These are phyloP conservation scores for Chaetorhynchus papuensis DNA, from an alignment of 2,113 vertebrate species.

Conservation along the genomic window DNA sequence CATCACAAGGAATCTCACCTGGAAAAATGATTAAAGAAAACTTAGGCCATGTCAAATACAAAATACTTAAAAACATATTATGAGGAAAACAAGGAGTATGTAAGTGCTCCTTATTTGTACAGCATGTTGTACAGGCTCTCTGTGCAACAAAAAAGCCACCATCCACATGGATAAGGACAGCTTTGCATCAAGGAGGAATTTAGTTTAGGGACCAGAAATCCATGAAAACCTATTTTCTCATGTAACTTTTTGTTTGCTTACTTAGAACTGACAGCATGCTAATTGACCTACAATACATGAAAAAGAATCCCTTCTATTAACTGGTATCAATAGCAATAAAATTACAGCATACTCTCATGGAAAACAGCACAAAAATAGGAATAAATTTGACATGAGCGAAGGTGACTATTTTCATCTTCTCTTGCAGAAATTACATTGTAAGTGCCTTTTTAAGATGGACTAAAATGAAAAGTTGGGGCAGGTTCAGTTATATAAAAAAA, in stretches of 20 bases:
- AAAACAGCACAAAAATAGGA: neutral
- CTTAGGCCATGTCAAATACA: neutral
- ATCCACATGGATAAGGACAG: neutral
- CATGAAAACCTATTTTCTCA: neutral
- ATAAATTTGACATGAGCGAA: neutral
- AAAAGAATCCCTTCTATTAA: neutral
- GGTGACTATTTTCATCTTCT: neutral
- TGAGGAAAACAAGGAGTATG: neutral
- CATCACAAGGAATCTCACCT: neutral
- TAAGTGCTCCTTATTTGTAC: neutral
- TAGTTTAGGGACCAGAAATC: neutral
- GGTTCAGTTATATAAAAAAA: neutral
- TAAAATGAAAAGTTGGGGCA: neutral
- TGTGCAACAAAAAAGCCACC: neutral
- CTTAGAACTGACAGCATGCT: neutral
- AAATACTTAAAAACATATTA: neutral
- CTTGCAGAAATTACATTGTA: neutral
- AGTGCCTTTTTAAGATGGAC: neutral
- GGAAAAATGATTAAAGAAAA: neutral
- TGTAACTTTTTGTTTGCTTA: neutral
- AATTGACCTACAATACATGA: neutral
- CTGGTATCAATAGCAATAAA: neutral
- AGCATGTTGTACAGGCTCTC: neutral
- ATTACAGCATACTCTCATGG: neutral
- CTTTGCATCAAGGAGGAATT: neutral